phyloP scores from a whole-genome alignment of 2,797 vertebrate genomes.

The Selene dorsalis region DNA sequence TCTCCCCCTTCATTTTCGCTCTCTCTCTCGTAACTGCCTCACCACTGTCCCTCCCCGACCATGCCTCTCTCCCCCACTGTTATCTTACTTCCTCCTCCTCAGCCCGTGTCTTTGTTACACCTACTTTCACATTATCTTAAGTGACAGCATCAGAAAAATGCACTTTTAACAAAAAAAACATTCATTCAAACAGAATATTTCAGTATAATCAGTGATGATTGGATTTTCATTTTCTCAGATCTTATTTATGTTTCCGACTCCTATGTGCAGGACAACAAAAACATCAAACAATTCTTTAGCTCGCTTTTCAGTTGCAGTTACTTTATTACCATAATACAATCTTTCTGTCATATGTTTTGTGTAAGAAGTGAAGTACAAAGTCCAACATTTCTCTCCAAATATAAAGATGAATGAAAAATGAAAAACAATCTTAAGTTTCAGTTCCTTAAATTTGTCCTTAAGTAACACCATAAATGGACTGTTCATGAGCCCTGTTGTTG shows the following conservation, averaged over 20 bases:
- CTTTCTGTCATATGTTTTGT: no score
- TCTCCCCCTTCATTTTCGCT: not conserved
- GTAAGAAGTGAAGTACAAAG: no score
- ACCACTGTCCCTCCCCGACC: not conserved
- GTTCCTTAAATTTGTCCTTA: no score
- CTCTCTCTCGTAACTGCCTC: not conserved
- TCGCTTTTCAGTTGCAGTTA: not conserved
- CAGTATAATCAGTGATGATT: not conserved
- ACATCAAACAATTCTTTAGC: not conserved
- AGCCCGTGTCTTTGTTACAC: not conserved
- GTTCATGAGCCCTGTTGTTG: no score
- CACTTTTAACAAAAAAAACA: not conserved
- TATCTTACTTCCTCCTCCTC: not conserved
- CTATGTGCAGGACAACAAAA: not conserved
- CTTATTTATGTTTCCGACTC: not conserved
- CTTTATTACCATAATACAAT: no score
- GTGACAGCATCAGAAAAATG: not conserved
- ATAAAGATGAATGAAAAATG: no score
- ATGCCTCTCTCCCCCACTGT: not conserved
- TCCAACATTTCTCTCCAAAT: no score
- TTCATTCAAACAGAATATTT: not conserved
- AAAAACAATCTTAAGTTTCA: no score
- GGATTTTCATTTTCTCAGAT: not conserved
- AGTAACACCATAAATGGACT: no score
- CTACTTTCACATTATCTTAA: not conserved